Evolutionary conservation across 2,888 invertebrate species (phyloP), one percentile per base, ranked within the genome.

Genomic region (Antheraea yamamai): DNA sequence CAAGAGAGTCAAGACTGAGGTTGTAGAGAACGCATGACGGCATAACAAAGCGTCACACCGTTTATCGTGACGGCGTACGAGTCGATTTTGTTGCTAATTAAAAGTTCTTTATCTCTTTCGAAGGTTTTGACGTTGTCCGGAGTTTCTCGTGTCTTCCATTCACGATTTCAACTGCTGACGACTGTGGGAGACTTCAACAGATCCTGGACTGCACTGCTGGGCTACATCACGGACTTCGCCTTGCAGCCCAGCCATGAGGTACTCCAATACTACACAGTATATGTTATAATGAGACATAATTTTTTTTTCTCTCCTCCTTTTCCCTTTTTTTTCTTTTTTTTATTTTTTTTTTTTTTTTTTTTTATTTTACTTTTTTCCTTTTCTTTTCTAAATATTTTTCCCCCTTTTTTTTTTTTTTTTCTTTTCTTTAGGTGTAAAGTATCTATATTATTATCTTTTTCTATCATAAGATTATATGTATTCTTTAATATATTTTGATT

Each of bases 171-270:
- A 84, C 95, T 98, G 74, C 95, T 99, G 26, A 97, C 97, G 86
- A 96, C 97, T 74, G 95, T 98, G 35, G 98, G 98, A 0, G 99
- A 99, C 95, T 99, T 99, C 94, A 97, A 97, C 74, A 95, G 98
- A 74, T 98, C 98, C 0, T 99, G 99, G 99, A 97, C 97, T 0
- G 96, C 99, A 4, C 95, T 99, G 26, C 95, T 99, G 64, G 98
- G 98, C 85, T 99, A 98, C 85, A 98, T 99, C 85, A 98, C 99
- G 84, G 97, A 98, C 90, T 97, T 98, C 23, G 98, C 99, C 0
- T 95, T 98, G 73, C 97, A 98, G 84, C 97, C 97, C 89, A 99
- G 98, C 90, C 98, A 98, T 76, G 99, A 99, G 96, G 98, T 96
- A 82, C 4, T 66, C 61, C 20, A 35, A n/a, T 64, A 14, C 16